phyloP scores from a whole-genome alignment of 1,140 invertebrate species.

The Cyclina sinensis region DNA sequence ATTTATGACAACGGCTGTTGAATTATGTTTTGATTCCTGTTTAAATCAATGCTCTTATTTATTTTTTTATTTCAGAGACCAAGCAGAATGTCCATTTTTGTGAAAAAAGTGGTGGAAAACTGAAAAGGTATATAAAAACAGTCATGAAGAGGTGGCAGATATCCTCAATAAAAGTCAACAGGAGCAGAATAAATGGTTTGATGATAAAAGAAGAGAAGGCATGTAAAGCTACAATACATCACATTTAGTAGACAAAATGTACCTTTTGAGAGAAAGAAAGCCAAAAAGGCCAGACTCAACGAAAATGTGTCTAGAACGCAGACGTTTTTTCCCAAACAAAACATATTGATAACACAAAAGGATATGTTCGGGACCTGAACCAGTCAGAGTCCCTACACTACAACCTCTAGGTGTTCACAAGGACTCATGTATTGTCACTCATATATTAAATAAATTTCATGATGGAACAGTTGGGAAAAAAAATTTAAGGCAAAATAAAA shows the following conservation, averaged over 20 bases:
- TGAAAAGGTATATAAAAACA: constrained; percentile 43
- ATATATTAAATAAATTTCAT: constrained; percentile 48
- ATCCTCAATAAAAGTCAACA: background rate
- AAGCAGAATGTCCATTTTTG: background rate
- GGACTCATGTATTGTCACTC: constrained; percentile 37
- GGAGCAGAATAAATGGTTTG: constrained; percentile 36
- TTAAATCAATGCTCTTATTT: too few species aligned
- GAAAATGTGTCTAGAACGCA: constrained; percentile 45
- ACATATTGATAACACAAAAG: constrained; percentile 40
- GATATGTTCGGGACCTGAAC: background rate
- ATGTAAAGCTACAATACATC: constrained; percentile 39
- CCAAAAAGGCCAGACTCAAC: constrained; percentile 48
- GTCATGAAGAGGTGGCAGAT: constrained; percentile 17
- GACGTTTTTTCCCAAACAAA: constrained; percentile 42
- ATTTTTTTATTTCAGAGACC: background rate
- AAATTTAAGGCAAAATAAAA: too few species aligned
- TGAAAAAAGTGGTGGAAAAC: constrained; percentile 43
- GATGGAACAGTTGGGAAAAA: too few species aligned
- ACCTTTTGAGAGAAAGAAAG: constrained; percentile 47
- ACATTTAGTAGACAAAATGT: constrained; percentile 7
- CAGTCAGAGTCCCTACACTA: background rate
- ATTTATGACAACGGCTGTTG: too few species aligned
- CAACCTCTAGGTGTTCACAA: background rate
- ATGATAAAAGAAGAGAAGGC: constrained; percentile 35
- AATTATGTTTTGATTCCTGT: too few species aligned